These are phyloP conservation scores for Caprella mutica DNA, from an alignment of 2,888 invertebrate genomes.

Conservation along the genomic window DNA sequence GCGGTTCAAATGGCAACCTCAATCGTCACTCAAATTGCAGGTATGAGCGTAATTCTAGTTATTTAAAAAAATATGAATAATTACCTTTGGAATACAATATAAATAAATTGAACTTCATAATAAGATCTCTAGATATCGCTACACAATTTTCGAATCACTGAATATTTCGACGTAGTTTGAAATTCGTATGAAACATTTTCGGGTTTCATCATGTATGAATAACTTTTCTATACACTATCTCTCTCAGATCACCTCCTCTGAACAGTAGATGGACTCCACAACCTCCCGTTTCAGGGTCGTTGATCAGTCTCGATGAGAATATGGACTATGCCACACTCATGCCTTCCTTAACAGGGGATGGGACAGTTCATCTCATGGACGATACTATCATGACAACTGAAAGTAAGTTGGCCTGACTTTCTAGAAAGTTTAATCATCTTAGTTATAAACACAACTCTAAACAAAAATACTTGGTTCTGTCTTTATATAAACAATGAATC, in stretches of 20 bases:
- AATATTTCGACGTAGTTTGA: conserved; percentile 27
- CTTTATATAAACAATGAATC: not conserved
- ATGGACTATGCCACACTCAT: conserved; percentile 74
- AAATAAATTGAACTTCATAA: no score
- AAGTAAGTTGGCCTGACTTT: not conserved
- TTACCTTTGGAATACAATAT: no score
- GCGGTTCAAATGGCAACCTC: conserved; percentile 60
- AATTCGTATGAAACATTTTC: not conserved
- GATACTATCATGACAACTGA: conserved; percentile 49
- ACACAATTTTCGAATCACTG: conserved; percentile 41
- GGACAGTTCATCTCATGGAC: conserved; percentile 63
- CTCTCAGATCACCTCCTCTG: conserved; percentile 11
- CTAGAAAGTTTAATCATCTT: not conserved
- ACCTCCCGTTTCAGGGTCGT: conserved; percentile 63
- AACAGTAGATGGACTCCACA: conserved; percentile 18
- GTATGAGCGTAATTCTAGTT: no score
- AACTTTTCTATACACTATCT: no score
- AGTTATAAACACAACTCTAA: not conserved
- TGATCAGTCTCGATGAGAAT: conserved; percentile 73
- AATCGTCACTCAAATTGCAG: no score
- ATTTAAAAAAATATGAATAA: no score
- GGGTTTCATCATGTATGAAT: not conserved
- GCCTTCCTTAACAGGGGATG: conserved; percentile 45
- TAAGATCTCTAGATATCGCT: no score
- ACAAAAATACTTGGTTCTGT: not conserved